phyloP scores from a whole-genome alignment of 2,113 vertebrate species.

The Cyanoliseus patagonus region DNA sequence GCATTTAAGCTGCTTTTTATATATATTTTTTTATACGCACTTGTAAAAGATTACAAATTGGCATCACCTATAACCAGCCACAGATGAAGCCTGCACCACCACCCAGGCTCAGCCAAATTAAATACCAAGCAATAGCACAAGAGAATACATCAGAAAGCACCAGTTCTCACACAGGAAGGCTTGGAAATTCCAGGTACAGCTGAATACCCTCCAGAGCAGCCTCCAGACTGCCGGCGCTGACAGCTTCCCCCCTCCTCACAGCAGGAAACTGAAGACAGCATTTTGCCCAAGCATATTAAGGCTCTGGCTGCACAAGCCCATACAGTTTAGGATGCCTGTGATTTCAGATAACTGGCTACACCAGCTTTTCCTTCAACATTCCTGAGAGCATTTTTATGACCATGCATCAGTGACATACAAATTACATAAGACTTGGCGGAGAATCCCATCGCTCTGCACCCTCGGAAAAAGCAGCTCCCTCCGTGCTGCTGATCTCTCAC shows the following conservation, averaged over 20 bases:
- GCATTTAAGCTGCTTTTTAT: slow-evolving; percentile 13
- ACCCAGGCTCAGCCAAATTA: background rate
- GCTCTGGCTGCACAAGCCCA: background rate
- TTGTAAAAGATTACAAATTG: slow-evolving; percentile 19
- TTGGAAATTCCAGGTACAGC: background rate
- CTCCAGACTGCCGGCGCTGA: background rate
- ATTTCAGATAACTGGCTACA: background rate
- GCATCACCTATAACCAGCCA: background rate
- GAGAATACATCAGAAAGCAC: background rate
- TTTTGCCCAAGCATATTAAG: background rate
- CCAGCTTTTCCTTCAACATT: background rate
- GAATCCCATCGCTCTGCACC: too few species aligned
- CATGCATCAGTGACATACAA: too few species aligned
- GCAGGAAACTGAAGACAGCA: background rate
- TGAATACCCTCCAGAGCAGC: background rate
- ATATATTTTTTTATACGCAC: background rate
- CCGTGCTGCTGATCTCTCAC: background rate
- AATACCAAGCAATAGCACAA: background rate
- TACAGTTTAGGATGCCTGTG: background rate
- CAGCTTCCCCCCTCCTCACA: background rate
- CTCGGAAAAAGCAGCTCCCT: background rate
- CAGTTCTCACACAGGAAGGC: background rate
- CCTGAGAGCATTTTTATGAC: background rate
- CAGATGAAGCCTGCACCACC: background rate
- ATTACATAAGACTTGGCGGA: too few species aligned